Evolutionary conservation across 2,797 vertebrate species (phyloP), one percentile per base, ranked within the genome.

Genomic region (Melanotaenia boesemani): DNA sequence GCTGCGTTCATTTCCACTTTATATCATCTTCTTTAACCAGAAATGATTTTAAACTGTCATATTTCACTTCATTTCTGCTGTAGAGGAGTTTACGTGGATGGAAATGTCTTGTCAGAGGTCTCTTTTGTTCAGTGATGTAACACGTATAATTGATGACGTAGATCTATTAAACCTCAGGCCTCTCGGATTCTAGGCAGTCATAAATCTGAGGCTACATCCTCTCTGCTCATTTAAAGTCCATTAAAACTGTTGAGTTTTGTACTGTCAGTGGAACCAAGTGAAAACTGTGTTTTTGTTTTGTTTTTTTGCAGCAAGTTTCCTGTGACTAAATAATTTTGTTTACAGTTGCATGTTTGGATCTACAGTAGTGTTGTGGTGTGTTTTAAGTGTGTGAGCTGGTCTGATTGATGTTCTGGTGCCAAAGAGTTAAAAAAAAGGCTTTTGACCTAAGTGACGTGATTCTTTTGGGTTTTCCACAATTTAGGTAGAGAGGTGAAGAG

Each of bases 361-460:
- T 11, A 18, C 15, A n/a, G 8, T 12, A 6, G 24, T 15, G 10
- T 8, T 2, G 37, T 62, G 7, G 3, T 26, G 39, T 26, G 39
- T 63, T 3, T 62, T 16, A 46, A 4, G 44, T 20, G 26, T 28
- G 52, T 13, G 52, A 28, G 52, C 22, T 1, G 63, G n/a, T 63
- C 20, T 20, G 60, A 63, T 44, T 6, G 9, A 62, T 39, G 26
- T 61, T 69, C 60, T 74, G 39, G 37, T 74, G 69, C 67, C 52
- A 62, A 84, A 78, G 62, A 74, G 5, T 20, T 10, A 39, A 76
- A 72, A 24, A n/a, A 52, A 26, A 3, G 5, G 12, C 6, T 4
- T 26, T 61, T 26, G 22, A 24, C 12, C 16, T 18, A 22, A 52
- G 2, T 22, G 48, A 52, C 12, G 8, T 11, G 48, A 22, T 22